Percentiles rank a stretch among this genome's conserved stretches.
phyloP scores from a whole-genome alignment of 2,113 vertebrate genomes.

The Hirundichthys speculiger region DNA sequence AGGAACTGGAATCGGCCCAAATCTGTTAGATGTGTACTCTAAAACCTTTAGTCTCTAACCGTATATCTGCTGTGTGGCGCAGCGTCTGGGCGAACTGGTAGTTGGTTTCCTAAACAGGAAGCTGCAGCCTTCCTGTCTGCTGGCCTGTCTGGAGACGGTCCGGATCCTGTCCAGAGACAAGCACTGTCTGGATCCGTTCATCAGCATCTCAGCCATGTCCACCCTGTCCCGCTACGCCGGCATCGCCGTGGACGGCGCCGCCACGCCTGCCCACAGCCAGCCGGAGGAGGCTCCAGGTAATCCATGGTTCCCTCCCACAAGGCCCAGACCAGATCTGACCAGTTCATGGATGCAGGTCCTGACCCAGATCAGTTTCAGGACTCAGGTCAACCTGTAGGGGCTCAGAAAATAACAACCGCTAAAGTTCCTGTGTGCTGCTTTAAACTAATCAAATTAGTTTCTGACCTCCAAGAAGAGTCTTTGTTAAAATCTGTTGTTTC shows the following conservation, averaged over 20 bases:
- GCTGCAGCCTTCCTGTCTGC: constrained; percentile 86
- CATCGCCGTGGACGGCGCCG: constrained; percentile 45
- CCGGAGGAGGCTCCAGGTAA: constrained; percentile 45
- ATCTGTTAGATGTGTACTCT: not conserved
- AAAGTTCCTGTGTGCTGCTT: too few relatives aligned
- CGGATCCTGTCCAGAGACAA: constrained; percentile 92
- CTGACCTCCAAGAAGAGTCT: too few relatives aligned
- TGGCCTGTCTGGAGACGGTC: constrained; percentile 89
- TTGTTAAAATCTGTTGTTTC: too few relatives aligned
- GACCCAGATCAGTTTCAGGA: too few relatives aligned
- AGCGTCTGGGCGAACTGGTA: constrained; percentile 88
- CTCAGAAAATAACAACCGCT: too few relatives aligned
- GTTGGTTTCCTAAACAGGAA: constrained; percentile 83
- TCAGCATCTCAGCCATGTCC: constrained; percentile 80
- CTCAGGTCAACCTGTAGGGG: too few relatives aligned
- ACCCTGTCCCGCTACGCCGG: constrained; percentile 83
- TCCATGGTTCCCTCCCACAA: too few relatives aligned
- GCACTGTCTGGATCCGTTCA: constrained; percentile 83
- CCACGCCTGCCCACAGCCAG: constrained; percentile 6
- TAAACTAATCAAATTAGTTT: too few relatives aligned
- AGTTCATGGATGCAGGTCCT: too few relatives aligned
- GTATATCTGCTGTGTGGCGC: constrained; percentile 1
- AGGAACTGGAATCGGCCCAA: not conserved
- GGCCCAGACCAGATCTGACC: too few relatives aligned
- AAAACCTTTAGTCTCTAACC: not conserved